Percentiles rank a stretch among this genome's conserved stretches.
Evolutionary conservation across 2,113 vertebrate genomes (phyloP).

Genomic region (Cebidichthys violaceus): DNA sequence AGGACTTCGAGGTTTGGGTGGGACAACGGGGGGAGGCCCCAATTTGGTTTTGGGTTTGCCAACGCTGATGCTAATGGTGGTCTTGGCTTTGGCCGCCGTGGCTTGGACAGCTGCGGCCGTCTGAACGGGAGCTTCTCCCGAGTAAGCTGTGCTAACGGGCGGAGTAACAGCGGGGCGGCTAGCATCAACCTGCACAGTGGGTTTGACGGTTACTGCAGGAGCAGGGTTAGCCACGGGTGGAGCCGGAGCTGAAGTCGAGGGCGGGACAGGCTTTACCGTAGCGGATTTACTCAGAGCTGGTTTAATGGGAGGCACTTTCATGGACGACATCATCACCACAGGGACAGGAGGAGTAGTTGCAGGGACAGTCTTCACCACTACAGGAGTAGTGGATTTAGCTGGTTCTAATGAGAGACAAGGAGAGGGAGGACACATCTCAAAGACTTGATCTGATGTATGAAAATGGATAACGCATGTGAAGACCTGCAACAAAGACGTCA

Average conservation of each 20-base stretch:
- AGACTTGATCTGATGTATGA: not conserved
- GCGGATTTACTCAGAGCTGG: slow-evolving; percentile 74
- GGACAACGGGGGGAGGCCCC: slow-evolving; percentile 72
- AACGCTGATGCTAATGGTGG: slow-evolving; percentile 82
- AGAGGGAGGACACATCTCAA: not conserved
- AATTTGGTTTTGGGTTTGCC: slow-evolving; percentile 75
- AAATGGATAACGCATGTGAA: not conserved
- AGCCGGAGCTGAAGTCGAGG: slow-evolving; percentile 59
- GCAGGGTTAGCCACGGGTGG: slow-evolving; percentile 57
- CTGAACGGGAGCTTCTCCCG: slow-evolving; percentile 34
- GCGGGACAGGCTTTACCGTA: slow-evolving; percentile 44
- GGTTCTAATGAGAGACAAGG: slow-evolving; percentile 75
- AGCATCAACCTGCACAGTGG: slow-evolving; percentile 30
- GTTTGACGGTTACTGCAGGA: slow-evolving; percentile 55
- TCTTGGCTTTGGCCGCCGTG: slow-evolving; percentile 78
- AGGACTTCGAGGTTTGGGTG: slow-evolving; percentile 83
- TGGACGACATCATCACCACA: slow-evolving; percentile 82
- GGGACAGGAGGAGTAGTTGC: slow-evolving; percentile 72
- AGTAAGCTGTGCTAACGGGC: slow-evolving; percentile 2
- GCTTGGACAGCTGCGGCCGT: slow-evolving; percentile 33
- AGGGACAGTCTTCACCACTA: slow-evolving; percentile 82
- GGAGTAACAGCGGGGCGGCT: slow-evolving; percentile 9
- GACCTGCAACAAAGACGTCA: not conserved
- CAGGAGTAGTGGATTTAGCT: slow-evolving; percentile 75
- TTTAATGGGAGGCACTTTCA: slow-evolving; percentile 80